These are phyloP conservation scores for Lanius ludovicianus DNA, from an alignment of 2,113 vertebrate species.

Conservation along the genomic window DNA sequence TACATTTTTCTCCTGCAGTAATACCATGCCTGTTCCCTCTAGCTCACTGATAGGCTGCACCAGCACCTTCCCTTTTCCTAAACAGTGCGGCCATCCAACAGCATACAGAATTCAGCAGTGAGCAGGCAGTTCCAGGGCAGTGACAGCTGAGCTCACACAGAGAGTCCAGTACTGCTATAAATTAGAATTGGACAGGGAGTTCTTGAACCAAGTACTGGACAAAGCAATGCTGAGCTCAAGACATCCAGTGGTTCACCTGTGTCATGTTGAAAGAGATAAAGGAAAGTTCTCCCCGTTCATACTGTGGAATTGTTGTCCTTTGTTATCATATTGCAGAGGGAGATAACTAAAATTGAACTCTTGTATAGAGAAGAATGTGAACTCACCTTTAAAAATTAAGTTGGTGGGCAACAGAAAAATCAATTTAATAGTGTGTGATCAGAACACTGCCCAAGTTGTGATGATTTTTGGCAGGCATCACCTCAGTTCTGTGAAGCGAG, in stretches of 20 bases:
- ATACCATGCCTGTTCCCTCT: not conserved
- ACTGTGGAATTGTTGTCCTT: not conserved
- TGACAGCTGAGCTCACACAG: not conserved
- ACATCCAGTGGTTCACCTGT: not conserved
- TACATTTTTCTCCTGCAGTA: not conserved
- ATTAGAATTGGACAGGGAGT: not conserved
- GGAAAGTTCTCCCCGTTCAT: not conserved
- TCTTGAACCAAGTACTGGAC: not conserved
- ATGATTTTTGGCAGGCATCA: constrained; percentile 62
- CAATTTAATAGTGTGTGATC: not conserved
- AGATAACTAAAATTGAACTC: not conserved
- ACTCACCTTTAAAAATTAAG: not conserved
- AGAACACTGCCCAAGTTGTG: not conserved
- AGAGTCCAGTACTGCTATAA: not conserved
- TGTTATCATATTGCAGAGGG: not conserved
- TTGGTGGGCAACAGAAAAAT: not conserved
- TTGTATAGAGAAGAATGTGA: not conserved
- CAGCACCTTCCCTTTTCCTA: not conserved
- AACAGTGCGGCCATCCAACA: not conserved
- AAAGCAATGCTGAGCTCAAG: not conserved
- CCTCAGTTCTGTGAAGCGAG: constrained; percentile 66
- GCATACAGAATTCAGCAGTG: not conserved
- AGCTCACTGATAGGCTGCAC: not conserved
- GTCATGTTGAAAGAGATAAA: not conserved
- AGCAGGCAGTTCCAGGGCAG: not conserved